Conservation (phyloP, 2,888 invertebrate species). For the Noctua janthe region DNA sequence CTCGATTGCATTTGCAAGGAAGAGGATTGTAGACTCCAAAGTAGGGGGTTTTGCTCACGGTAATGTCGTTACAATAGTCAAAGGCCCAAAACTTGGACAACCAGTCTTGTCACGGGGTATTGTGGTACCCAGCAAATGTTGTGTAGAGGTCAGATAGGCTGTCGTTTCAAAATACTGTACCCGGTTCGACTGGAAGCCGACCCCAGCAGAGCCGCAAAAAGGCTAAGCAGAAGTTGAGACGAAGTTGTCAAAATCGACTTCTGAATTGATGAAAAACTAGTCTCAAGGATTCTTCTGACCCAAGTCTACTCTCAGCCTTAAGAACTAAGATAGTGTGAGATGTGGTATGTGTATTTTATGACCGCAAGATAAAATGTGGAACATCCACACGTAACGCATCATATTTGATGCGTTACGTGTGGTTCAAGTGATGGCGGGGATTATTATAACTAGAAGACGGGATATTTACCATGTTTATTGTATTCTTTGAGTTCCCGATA, state of each 20-base stretch:
- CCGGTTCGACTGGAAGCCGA: background rate
- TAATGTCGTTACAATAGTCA: too few relatives aligned
- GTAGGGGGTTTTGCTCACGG: too few relatives aligned
- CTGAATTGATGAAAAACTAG: background rate
- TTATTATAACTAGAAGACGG: too few relatives aligned
- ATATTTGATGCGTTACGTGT: conserved; percentile 62
- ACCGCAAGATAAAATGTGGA: conserved; percentile 72
- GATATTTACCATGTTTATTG: too few relatives aligned
- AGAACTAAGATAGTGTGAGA: background rate
- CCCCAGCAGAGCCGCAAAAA: background rate
- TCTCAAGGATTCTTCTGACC: background rate
- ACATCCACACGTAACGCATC: too few relatives aligned
- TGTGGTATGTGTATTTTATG: conserved; percentile 57
- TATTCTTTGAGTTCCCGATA: too few relatives aligned
- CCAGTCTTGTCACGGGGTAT: too few relatives aligned
- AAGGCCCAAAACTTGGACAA: too few relatives aligned
- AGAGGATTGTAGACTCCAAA: too few relatives aligned
- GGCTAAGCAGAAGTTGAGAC: background rate
- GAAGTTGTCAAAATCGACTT: background rate
- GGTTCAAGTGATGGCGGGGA: conserved; percentile 59
- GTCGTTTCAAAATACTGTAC: background rate
- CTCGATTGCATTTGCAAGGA: too few relatives aligned
- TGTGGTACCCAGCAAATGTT: too few relatives aligned
- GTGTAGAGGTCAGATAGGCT: too few relatives aligned
- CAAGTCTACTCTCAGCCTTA: conserved; percentile 1